Conservation (phyloP, 2,888 invertebrate genomes). For the Miltochrista miniata region DNA sequence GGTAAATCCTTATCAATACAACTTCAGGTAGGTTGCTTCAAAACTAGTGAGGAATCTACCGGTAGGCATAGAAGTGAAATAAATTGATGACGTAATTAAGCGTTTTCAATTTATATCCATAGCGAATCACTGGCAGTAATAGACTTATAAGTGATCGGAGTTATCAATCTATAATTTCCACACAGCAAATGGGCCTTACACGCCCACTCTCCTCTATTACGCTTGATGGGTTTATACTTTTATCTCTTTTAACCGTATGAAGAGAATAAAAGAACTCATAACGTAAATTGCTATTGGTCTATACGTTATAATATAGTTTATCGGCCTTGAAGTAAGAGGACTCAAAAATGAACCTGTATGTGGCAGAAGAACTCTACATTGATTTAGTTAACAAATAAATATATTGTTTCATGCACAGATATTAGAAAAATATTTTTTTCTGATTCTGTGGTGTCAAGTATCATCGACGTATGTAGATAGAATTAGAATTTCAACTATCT, state of each 20-base stretch:
- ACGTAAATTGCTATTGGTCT: too few species aligned
- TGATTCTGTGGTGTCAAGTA: too few species aligned
- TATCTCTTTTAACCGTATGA: constrained; percentile 17
- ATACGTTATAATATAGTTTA: too few species aligned
- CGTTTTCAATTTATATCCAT: constrained; percentile 48
- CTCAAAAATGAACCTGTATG: too few species aligned
- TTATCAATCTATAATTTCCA: constrained; percentile 62
- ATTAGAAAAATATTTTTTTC: too few species aligned
- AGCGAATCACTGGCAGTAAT: constrained; percentile 45
- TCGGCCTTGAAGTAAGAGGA: too few species aligned
- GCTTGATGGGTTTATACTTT: constrained; percentile 23
- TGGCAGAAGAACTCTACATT: too few species aligned
- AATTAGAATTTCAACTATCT: too few species aligned
- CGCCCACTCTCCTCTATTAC: constrained; percentile 45
- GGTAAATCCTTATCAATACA: constrained; percentile 13
- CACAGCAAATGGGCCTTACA: constrained; percentile 50
- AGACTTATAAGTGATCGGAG: constrained; percentile 51
- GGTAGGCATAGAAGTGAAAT: constrained; percentile 21
- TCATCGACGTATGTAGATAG: too few species aligned
- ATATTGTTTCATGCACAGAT: too few species aligned
- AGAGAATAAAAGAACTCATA: constrained; percentile 1
- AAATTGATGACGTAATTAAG: constrained; percentile 36
- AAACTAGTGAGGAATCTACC: constrained; percentile 7
- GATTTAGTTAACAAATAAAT: too few species aligned
- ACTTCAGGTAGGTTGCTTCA: not conserved